A percentile compares a stretch with the other conserved stretches of the same genome.
These are phyloP conservation scores for Ashinkailepas kermadecensis DNA, from an alignment of 2,888 invertebrate genomes.

Conservation along the genomic window DNA sequence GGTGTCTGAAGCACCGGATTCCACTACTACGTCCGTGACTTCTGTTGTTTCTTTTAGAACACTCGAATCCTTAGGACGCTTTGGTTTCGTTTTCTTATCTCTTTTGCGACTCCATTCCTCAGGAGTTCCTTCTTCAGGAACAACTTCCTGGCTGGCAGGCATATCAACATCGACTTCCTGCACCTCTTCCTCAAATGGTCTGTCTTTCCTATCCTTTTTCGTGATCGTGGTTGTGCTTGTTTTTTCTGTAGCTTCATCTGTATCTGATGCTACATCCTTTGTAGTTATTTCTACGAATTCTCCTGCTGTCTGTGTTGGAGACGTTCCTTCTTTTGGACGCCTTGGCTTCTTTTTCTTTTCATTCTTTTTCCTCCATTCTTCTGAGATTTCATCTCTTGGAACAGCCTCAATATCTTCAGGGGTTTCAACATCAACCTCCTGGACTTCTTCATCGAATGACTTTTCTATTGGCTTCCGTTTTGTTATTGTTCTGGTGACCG, in stretches of 20 bases:
- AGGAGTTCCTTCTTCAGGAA: constrained; percentile 24
- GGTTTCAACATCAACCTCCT: constrained; percentile 41
- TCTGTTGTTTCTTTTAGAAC: background rate
- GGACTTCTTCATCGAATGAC: constrained; percentile 22
- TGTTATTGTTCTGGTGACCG: background rate
- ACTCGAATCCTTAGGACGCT: constrained; percentile 35
- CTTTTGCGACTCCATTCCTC: constrained; percentile 26
- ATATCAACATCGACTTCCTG: constrained; percentile 22
- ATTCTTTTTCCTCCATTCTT: constrained; percentile 36
- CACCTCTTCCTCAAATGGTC: too few relatives aligned
- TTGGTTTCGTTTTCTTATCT: constrained; percentile 35
- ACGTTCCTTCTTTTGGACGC: constrained; percentile 35
- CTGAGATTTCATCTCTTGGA: constrained; percentile 32
- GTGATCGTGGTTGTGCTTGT: constrained; percentile 8
- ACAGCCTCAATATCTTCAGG: too few relatives aligned
- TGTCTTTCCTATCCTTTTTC: too few relatives aligned
- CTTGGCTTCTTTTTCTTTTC: constrained; percentile 35
- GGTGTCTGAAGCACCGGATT: background rate
- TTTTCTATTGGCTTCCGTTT: constrained; percentile 26
- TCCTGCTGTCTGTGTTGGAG: constrained; percentile 28
- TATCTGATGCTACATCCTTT: constrained; percentile 29
- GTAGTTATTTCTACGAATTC: constrained; percentile 25
- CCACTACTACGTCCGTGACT: too few relatives aligned
- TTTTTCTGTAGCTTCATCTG: constrained; percentile 33
- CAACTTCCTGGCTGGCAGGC: constrained; percentile 6